phyloP scores from a whole-genome alignment of 2,888 invertebrate species.

The Trachelus stipa region DNA sequence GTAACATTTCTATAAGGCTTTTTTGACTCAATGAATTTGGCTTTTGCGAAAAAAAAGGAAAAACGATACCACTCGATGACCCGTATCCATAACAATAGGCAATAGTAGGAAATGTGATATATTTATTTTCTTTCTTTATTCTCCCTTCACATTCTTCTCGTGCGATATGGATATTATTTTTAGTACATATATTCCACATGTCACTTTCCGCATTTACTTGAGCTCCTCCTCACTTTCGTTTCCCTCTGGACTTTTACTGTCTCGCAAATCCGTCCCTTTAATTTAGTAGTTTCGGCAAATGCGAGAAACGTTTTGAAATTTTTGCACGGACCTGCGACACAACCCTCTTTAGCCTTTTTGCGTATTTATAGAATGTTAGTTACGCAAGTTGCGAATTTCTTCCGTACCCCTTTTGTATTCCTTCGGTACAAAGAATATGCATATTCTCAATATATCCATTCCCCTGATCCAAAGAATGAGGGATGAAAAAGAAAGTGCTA shows the following conservation, averaged over 20 bases:
- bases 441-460: background rate
- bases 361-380: background rate
- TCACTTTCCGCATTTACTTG: background rate
- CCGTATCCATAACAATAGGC: background rate
- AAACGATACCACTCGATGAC: background rate
- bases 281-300: background rate
- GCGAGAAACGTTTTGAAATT: background rate
- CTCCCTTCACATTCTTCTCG: background rate
- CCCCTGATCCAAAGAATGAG: background rate
- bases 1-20: background rate
- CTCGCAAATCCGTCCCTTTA: background rate
- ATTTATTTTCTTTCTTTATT: background rate
- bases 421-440: background rate
- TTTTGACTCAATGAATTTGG: background rate
- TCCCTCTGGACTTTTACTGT: background rate
- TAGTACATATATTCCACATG: background rate
- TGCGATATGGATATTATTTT: background rate
- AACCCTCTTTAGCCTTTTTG: background rate
- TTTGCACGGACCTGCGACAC: background rate
- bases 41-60: background rate
- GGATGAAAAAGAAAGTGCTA: background rate
- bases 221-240: background rate
- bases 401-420: background rate
- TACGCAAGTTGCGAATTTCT: background rate
- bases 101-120: background rate